These are phyloP conservation scores for Psilopogon haemacephalus DNA, from an alignment of 2,113 vertebrate genomes.

Conservation along the genomic window DNA sequence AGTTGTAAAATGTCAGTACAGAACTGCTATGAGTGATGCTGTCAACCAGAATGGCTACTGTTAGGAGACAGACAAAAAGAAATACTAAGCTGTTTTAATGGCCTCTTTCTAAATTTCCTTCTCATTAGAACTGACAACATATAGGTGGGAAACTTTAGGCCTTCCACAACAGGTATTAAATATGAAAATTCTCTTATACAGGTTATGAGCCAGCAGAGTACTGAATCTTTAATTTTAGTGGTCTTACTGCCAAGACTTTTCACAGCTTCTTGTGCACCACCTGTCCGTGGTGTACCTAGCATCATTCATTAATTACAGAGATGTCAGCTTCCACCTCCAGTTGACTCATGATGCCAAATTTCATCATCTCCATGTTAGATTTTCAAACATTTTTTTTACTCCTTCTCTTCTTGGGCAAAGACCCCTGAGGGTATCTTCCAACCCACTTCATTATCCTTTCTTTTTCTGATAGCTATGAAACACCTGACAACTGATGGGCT, in stretches of 20 bases:
- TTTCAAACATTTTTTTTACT: conserved; percentile 4
- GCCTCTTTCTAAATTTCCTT: not conserved
- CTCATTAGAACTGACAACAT: not conserved
- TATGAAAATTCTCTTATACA: not conserved
- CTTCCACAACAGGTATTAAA: not conserved
- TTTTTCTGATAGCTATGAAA: not conserved
- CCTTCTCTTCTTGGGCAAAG: not conserved
- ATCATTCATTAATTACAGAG: not conserved
- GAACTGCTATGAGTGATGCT: not conserved
- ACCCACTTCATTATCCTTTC: not conserved
- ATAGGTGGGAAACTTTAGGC: not conserved
- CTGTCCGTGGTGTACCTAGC: not conserved
- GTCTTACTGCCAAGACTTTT: not conserved
- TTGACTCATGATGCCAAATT: not conserved
- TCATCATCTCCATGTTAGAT: not conserved
- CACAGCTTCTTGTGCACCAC: not conserved
- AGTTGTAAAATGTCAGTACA: not conserved
- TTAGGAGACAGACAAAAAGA: not conserved
- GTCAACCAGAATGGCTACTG: not conserved
- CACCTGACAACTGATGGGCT: not conserved
- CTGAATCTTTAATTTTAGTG: not conserved
- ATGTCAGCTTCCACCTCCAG: conserved; percentile 6
- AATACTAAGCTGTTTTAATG: not conserved
- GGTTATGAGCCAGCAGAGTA: not conserved
- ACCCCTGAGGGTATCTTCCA: not conserved